Conservation (phyloP, 2,113 vertebrate genomes). For the Cololabis saira region DNA sequence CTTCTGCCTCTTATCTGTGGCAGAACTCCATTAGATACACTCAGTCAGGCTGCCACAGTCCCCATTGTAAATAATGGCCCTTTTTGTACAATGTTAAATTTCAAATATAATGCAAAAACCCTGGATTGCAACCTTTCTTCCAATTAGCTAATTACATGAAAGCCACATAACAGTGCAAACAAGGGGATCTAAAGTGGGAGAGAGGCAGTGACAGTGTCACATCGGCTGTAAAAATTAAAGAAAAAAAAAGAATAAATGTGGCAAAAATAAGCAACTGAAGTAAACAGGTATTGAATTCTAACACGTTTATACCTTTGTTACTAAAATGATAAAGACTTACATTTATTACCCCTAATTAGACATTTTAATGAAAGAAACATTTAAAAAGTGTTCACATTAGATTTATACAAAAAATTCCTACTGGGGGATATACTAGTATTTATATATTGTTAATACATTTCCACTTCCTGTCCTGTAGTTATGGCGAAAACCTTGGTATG, state of each 20-base stretch:
- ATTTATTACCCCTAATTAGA: not conserved
- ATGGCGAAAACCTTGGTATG: no score
- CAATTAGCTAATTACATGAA: not conserved
- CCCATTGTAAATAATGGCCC: not conserved
- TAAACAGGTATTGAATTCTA: not conserved
- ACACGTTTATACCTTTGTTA: not conserved
- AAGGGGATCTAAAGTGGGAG: not conserved
- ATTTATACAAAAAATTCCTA: no score
- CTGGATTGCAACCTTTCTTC: not conserved
- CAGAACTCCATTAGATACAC: slow-evolving; percentile 5
- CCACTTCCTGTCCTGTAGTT: no score
- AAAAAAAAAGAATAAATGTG: no score
- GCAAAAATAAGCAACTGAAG: no score
- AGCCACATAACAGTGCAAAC: not conserved
- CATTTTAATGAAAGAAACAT: slow-evolving; percentile 8
- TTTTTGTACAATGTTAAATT: slow-evolving; percentile 8
- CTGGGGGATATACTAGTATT: no score
- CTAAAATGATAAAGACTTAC: not conserved
- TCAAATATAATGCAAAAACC: not conserved
- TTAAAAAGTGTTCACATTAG: not conserved
- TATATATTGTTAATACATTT: no score
- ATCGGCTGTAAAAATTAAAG: no score
- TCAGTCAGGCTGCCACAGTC: not conserved
- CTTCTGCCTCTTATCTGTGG: slow-evolving; percentile 18
- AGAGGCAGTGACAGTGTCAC: no score